Percentiles rank a stretch among this genome's conserved stretches.
Evolutionary conservation across 2,888 invertebrate species (phyloP).

Genomic region (Sclerodermus sp.): DNA sequence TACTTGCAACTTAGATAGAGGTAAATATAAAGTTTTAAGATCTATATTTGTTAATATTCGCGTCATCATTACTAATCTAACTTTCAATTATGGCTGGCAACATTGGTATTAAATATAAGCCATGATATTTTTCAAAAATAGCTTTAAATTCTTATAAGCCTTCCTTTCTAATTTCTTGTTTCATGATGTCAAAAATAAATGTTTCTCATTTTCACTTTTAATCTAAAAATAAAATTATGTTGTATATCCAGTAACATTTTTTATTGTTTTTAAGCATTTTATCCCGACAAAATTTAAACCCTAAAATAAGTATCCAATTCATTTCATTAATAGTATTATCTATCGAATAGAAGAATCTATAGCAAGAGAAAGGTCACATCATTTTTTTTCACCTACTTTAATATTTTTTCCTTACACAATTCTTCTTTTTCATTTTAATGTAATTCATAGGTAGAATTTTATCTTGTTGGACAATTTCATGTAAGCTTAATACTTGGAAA

Average conservation of each 20-base stretch:
- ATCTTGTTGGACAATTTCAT: constrained; percentile 17
- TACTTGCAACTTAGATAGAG: too few relatives aligned
- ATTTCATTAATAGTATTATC: neutral
- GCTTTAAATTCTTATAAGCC: neutral
- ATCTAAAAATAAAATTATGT: neutral
- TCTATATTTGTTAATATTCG: too few relatives aligned
- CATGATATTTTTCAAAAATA: too few relatives aligned
- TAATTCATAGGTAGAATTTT: constrained; percentile 18
- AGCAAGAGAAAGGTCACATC: too few relatives aligned
- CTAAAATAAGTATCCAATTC: too few relatives aligned
- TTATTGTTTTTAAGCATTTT: neutral
- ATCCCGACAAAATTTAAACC: neutral
- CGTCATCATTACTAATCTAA: too few relatives aligned
- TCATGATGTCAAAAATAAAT: neutral
- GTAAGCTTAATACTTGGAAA: constrained; percentile 6
- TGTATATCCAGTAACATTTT: neutral
- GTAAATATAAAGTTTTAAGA: too few relatives aligned
- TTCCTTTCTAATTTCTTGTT: neutral
- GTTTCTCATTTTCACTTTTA: neutral
- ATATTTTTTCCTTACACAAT: too few relatives aligned
- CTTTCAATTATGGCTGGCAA: too few relatives aligned
- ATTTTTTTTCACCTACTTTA: too few relatives aligned
- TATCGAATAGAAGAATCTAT: too few relatives aligned
- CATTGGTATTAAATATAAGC: too few relatives aligned
- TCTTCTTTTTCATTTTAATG: constrained; percentile 14